Base-by-base conservation (phyloP, 2,113 vertebrate species). In the Nyctereutes procyonoides region DNA sequence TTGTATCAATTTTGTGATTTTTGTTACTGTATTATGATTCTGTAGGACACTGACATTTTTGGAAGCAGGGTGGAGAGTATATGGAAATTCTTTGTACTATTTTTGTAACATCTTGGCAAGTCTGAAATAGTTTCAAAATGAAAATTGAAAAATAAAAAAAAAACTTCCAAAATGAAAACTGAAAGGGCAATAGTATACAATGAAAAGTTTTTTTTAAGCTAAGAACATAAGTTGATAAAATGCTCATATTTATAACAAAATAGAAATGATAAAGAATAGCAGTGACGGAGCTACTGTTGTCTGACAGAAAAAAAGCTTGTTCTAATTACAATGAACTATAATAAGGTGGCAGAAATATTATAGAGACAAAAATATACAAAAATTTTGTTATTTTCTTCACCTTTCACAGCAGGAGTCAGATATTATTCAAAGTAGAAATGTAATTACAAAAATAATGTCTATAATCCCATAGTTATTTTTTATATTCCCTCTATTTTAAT, bases 71-170 rank as follows among this genome's bases (percentile, higher is more conserved):
- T 48, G 6, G 12, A 58, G 13, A 32, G 9, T 28, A 35, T 71
- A 63, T 38, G 7, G 76, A 38, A 83, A 38, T 79, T 55, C 24
- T 87, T 77, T 77, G 16, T 62, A 30, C 43, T 77, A 48, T 67
- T 60, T 77, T 86, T 83, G 1, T 35, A 51, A 79, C 3, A 56
- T 62, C 83, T 67, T 32, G 35, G 15, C 62, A 69, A 63, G 19
- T 65, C n/a, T 51, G 26, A 96, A 92, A 62, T 79, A 88, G 53
- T 80, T 67, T 83, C 55, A 38, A 74, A 95, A 62, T 62, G 17
- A 88, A 88, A 83, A 80, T 26, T n/a, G 2, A 93, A 91, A 87
- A 76, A 51, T 51, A 51, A 16, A 17, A 77, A 48, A 24, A 77
- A 82, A 62, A 28, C 30, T n/a, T 74, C 91, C 76, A 91, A 65